Evolutionary conservation across 2,888 invertebrate genomes (phyloP).

Genomic region (Tridacna gigas): DNA sequence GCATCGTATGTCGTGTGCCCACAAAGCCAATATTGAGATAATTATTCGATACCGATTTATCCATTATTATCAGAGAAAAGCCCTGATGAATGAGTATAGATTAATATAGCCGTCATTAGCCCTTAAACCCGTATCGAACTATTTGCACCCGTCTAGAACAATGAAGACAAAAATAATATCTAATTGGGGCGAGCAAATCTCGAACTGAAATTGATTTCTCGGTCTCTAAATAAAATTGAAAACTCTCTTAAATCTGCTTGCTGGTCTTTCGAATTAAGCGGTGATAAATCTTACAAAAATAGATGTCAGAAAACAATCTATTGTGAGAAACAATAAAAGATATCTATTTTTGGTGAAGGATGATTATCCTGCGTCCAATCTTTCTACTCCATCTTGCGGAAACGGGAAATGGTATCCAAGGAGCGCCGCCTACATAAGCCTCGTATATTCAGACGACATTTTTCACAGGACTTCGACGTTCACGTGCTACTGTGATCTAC

Average conservation of each 20-base stretch:
- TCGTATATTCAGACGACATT: neutral
- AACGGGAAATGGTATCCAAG: neutral
- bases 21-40: slow-evolving; percentile 9
- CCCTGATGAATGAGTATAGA: slow-evolving; percentile 9
- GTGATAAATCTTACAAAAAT: neutral
- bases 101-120: slow-evolving; percentile 4
- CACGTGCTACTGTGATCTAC: too few species aligned
- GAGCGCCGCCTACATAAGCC: neutral
- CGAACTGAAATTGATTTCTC: too few species aligned
- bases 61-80: slow-evolving; percentile 12
- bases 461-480: neutral
- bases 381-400: slow-evolving; percentile 6
- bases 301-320: neutral
- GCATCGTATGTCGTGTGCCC: neutral
- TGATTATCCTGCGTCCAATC: slow-evolving; percentile 3
- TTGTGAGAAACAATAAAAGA: neutral
- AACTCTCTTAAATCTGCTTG: neutral
- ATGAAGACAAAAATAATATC: too few species aligned
- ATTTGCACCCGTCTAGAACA: neutral
- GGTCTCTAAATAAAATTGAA: neutral
- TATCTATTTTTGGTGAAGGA: neutral
- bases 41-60: slow-evolving; percentile 22
- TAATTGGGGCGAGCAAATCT: too few species aligned
- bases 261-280: neutral
- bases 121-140: neutral